Evolutionary conservation across 1,140 invertebrate species (phyloP).

Genomic region (Nasonia vitripennis): DNA sequence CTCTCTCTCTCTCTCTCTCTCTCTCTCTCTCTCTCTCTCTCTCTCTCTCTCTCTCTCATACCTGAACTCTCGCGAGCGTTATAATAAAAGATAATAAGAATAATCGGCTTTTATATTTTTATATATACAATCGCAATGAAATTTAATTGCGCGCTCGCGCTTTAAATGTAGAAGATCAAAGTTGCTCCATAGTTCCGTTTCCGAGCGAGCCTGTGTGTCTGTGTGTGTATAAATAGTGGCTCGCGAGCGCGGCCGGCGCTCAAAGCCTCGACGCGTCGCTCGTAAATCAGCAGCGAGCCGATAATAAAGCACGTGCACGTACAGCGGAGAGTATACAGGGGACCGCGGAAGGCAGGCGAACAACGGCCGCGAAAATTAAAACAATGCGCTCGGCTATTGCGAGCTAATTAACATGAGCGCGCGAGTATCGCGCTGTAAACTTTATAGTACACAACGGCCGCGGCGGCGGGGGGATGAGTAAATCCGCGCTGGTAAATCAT

Average conservation of each 20-base stretch:
- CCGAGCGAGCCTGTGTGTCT: background rate
- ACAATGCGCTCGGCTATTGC: constrained; percentile 52
- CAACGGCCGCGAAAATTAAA: constrained; percentile 56
- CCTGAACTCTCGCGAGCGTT: constrained; percentile 31
- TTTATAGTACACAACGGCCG: background rate
- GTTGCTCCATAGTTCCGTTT: background rate
- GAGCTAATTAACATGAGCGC: constrained; percentile 61
- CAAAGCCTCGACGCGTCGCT: constrained; percentile 33
- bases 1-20: no score
- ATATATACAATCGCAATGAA: background rate
- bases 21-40: no score
- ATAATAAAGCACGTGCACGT: constrained; percentile 55
- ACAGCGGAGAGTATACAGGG: background rate
- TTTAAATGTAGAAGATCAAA: background rate
- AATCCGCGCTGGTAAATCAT: constrained; percentile 64
- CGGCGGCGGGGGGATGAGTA: background rate
- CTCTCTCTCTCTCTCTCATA: background rate
- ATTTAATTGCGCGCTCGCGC: background rate
- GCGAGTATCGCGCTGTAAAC: background rate
- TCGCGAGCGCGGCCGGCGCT: constrained; percentile 43
- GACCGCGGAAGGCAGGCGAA: background rate
- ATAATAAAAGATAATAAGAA: constrained; percentile 50
- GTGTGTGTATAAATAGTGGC: background rate
- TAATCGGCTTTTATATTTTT: background rate
- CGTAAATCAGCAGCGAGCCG: constrained; percentile 60